Evolutionary conservation across 2,888 invertebrate genomes (phyloP), one percentile per base, ranked within the genome.

Genomic region (Brenthis daphne): DNA sequence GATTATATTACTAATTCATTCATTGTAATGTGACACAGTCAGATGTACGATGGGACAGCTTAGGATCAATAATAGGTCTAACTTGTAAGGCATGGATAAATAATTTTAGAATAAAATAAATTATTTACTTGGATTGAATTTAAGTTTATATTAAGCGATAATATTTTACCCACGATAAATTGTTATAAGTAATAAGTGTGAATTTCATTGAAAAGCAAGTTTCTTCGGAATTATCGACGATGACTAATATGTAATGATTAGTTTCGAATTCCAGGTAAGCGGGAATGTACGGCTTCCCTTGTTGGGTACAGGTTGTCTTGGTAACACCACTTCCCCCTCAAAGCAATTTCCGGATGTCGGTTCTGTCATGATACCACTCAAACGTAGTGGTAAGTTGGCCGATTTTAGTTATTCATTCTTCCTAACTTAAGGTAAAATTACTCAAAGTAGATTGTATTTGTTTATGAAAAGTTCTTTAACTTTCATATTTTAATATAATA

Each of bases 341-440:
- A 80, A 78, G 80, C 80, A 88, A 92, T 92, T 88, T 92, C 91
- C 91, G 90, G 86, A 77, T 81, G 87, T 83, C 86, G 74, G 81
- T 78, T 69, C 70, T 69, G 73, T 73, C 74, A 73, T 70, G 68
- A 70, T 74, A 73, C 66, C 70, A 67, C 73, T 73, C 65, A 71
- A 71, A 73, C 65, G 73, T 73, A 76, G 73, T 72, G 67, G 64
- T 61, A 67, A 72, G 67, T 61, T 24, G 54, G 24, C 33, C 37
- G 56, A 48, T 71, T 71, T 69, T 75, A 65, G 72, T 73, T 74
- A 70, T 72, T 56, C 60, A 53, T 72, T 69, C 69, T 67, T 37
- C 68, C 48, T 72, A 16, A 16, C 16, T 16, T 16, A 67, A 20
- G 16, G 58, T 14, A 16, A 13, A 71, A 33, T 61, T 55, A 63